A percentile compares a stretch with the other conserved stretches of the same genome.
These are phyloP conservation scores for Aethes cnicana DNA, from an alignment of 2,888 invertebrate species.

Conservation along the genomic window DNA sequence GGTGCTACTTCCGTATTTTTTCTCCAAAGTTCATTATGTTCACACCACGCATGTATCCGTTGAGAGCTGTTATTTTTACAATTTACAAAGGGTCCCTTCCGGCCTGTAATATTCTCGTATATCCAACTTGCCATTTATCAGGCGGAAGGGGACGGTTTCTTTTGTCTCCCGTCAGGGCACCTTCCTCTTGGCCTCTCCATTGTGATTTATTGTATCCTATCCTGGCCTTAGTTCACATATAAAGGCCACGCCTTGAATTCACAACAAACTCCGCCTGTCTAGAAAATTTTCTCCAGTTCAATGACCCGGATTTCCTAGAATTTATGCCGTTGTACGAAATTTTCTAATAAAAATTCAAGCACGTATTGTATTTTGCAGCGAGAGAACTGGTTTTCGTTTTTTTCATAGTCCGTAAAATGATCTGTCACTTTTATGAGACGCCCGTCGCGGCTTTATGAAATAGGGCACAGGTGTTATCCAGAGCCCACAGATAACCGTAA, in stretches of 20 bases:
- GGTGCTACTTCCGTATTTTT: too few species aligned
- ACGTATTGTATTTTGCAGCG: too few species aligned
- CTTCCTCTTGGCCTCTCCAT: constrained; percentile 43
- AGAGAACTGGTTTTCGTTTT: too few species aligned
- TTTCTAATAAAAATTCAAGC: too few species aligned
- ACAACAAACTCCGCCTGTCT: constrained; percentile 19
- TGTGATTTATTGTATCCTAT: constrained; percentile 55
- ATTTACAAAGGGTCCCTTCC: constrained; percentile 24
- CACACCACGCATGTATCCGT: not conserved
- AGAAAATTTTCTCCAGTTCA: constrained; percentile 4
- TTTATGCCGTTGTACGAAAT: too few species aligned
- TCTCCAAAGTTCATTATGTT: not conserved
- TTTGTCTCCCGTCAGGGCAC: constrained; percentile 55
- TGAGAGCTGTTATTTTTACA: constrained; percentile 2
- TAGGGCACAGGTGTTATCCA: too few species aligned
- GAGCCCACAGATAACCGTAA: too few species aligned
- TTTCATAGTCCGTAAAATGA: too few species aligned
- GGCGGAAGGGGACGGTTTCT: constrained; percentile 42
- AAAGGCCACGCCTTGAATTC: constrained; percentile 19
- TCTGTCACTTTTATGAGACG: too few species aligned
- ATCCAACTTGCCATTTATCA: constrained; percentile 51
- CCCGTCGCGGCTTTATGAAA: too few species aligned
- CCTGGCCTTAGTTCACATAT: constrained; percentile 10
- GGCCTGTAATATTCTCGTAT: constrained; percentile 44
- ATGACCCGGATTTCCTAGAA: not conserved